Evolutionary conservation across 1,140 invertebrate genomes (phyloP).

Genomic region (Arctopsyche grandis): DNA sequence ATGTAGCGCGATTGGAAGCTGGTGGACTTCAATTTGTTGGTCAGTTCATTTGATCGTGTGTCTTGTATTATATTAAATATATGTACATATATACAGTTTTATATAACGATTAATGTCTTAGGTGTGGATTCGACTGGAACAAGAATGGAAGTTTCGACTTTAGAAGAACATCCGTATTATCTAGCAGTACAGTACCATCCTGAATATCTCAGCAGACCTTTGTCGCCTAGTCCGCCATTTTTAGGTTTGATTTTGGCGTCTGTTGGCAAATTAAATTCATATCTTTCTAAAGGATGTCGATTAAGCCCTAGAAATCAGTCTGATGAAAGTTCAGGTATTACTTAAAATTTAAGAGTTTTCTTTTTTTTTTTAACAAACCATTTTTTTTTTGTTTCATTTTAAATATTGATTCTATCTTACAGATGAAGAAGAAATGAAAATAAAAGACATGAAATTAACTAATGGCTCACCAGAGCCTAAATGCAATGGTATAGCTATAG

Average conservation of each 20-base stretch:
- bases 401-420: slow-evolving; percentile 4
- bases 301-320: slow-evolving; percentile 74
- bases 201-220: slow-evolving; percentile 93
- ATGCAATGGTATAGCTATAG: neutral
- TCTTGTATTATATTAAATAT: neutral
- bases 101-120: slow-evolving; percentile 55
- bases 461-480: neutral
- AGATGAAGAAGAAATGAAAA: slow-evolving; percentile 21
- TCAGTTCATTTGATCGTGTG: slow-evolving; percentile 55
- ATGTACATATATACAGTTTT: neutral
- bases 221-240: slow-evolving; percentile 95
- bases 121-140: slow-evolving; percentile 74
- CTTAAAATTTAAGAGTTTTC: too few relatives aligned
- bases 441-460: slow-evolving; percentile 7
- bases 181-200: slow-evolving; percentile 98
- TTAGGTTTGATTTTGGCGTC: slow-evolving; percentile 92
- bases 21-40: slow-evolving; percentile 93
- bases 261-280: slow-evolving; percentile 77
- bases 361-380: neutral
- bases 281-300: slow-evolving; percentile 75
- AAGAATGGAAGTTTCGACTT: slow-evolving; percentile 88
- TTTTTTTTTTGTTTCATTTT: neutral
- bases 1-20: slow-evolving; percentile 81
- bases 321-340: slow-evolving; percentile 74
- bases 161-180: slow-evolving; percentile 88